Evolutionary conservation across 2,888 invertebrate species (phyloP).

Genomic region (Platerodrilus igneus): DNA sequence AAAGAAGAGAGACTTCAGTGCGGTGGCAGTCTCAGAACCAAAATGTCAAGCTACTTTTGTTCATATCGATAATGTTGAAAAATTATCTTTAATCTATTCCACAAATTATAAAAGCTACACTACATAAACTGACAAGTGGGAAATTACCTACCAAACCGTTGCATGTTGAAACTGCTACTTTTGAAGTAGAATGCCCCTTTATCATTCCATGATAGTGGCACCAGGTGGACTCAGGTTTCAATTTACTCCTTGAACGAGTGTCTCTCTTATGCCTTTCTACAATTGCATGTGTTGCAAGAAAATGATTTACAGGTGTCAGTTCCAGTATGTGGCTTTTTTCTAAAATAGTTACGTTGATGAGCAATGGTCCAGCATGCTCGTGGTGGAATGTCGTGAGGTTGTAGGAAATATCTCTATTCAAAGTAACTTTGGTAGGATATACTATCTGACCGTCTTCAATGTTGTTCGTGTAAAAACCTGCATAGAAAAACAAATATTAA

Average conservation of each 20-base stretch:
- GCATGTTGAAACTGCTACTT: slow-evolving; percentile 75
- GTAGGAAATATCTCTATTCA: too few relatives aligned
- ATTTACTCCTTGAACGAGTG: slow-evolving; percentile 53
- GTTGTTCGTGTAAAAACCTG: too few relatives aligned
- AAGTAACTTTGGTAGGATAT: too few relatives aligned
- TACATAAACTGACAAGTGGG: too few relatives aligned
- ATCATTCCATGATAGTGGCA: slow-evolving; percentile 80
- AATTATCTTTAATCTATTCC: too few relatives aligned
- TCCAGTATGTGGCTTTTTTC: slow-evolving; percentile 44
- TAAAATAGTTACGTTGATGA: slow-evolving; percentile 49
- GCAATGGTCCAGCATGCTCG: slow-evolving; percentile 51
- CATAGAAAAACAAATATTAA: too few relatives aligned
- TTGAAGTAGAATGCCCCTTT: slow-evolving; percentile 63
- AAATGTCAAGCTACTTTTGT: too few relatives aligned
- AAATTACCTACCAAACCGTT: slow-evolving; percentile 72
- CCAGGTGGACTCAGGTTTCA: slow-evolving; percentile 51
- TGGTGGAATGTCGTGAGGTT: slow-evolving; percentile 51
- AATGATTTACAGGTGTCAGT: slow-evolving; percentile 56
- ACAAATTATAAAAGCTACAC: too few relatives aligned
- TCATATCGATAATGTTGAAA: too few relatives aligned
- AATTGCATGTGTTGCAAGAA: slow-evolving; percentile 65
- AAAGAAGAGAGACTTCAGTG: too few relatives aligned
- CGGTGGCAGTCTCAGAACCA: too few relatives aligned
- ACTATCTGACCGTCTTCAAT: too few relatives aligned
- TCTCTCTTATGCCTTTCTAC: slow-evolving; percentile 63